Evolutionary conservation across 2,113 vertebrate species (phyloP).

Genomic region (Melanerpes formicivorus): DNA sequence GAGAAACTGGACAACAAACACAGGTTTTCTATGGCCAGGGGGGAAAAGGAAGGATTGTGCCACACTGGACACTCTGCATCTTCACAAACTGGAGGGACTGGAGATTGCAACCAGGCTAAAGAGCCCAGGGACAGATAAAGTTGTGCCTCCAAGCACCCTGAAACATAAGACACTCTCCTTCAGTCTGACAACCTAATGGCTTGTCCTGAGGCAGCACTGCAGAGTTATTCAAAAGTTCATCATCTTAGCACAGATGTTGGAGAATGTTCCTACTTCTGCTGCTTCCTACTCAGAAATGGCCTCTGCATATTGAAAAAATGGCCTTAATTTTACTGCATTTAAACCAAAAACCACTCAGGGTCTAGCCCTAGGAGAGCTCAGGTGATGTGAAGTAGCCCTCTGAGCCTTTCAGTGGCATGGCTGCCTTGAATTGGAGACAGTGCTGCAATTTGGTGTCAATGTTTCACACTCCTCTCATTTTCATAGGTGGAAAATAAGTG

Average conservation of each 20-base stretch:
- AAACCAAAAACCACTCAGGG: background rate
- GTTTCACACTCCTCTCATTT: background rate
- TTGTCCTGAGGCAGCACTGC: background rate
- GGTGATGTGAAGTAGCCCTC: background rate
- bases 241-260: background rate
- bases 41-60: background rate
- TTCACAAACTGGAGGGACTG: background rate
- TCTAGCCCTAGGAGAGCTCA: background rate
- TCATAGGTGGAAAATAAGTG: background rate
- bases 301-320: background rate
- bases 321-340: background rate
- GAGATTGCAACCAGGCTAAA: background rate
- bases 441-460: background rate
- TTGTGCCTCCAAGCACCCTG: background rate
- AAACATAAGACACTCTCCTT: background rate
- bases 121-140: background rate
- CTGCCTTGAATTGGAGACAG: background rate
- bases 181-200: background rate
- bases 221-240: background rate
- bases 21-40: background rate
- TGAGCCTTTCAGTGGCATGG: background rate
- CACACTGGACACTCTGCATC: background rate
- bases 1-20: background rate
- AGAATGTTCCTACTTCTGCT: background rate
- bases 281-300: background rate